Base-by-base conservation (phyloP, 2,113 vertebrate species). In the Platichthys stellatus region DNA sequence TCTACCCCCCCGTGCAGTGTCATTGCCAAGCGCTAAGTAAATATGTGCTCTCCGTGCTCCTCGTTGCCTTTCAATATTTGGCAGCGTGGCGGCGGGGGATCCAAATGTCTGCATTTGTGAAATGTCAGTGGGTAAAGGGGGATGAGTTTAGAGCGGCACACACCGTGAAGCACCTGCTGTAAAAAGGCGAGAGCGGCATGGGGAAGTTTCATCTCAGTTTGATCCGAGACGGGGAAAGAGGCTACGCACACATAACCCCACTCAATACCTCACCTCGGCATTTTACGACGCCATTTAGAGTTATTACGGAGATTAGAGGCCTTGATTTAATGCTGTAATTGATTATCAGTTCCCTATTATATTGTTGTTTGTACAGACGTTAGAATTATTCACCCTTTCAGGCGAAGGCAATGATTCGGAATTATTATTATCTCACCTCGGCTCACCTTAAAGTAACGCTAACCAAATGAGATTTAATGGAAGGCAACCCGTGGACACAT, bases 51-150 rank as follows among this genome's bases (percentile, higher is more conserved):
- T 93, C 87, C 85, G 87, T 85, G 86, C 67, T 86, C 69, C 78
- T 86, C 47, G 66, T 88, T 89, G 86, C 73, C 88, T 91, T 87
- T 92, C 90, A 88, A 84, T 89, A 88, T 93, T 92, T 92, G 90
- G 85, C 88, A 88, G 88, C 82, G 78, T 84, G 87, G 89, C 89
- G 88, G 85, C 83, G 61, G 90, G 89, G 88, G 90, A 89, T 90
- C 82, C 79, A 82, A 90, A 91, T 90, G 82, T 88, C 86, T 89
- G 81, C 79, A 83, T 90, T 89, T 93, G 90, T 72, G 88, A 92
- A 93, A 93, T 94, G 92, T 93, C 90, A 93, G 82, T 35, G 87
- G 87, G 84, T 92, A 88, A 86, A 88, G 86, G 80, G 74, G 89
- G 82, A 77, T 78, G 84, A 84, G 81, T 88, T 89, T 82, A 83